Conservation (phyloP, 2,113 vertebrate species). For the Mesembrinibis cayennensis region DNA sequence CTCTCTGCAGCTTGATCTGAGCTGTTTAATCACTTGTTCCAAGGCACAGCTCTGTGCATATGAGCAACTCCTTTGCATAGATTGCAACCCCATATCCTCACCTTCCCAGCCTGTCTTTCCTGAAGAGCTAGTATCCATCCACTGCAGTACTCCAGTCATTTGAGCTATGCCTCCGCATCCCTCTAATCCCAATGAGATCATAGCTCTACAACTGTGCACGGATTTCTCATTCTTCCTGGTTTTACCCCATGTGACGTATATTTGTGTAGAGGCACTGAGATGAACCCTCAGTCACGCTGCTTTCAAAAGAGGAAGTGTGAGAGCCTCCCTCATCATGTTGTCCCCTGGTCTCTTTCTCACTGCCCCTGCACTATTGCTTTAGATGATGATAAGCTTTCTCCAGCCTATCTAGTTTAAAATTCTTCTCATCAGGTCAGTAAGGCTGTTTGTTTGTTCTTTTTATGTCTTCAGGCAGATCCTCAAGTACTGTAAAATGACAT, state of each 20-base stretch:
- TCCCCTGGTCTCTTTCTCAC: background rate
- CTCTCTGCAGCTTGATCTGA: background rate
- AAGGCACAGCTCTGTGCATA: background rate
- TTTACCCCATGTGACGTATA: background rate
- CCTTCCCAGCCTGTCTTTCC: background rate
- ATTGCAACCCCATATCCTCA: background rate
- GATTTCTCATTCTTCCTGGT: background rate
- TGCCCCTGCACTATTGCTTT: background rate
- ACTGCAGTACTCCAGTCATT: background rate
- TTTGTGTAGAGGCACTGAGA: background rate
- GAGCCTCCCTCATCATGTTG: background rate
- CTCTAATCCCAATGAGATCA: background rate
- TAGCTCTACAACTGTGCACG: background rate
- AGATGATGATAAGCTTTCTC: background rate
- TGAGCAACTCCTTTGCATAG: background rate
- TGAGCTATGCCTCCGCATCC: background rate
- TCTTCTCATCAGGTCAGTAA: background rate
- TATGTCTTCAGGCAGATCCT: background rate
- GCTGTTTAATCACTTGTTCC: background rate
- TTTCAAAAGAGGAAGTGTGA: background rate
- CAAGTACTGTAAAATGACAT: background rate
- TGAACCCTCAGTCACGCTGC: background rate
- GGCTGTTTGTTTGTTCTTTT: background rate
- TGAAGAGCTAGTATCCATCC: accelerated
- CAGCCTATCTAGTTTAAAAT: background rate